phyloP scores from a whole-genome alignment of 2,113 vertebrate species.

The Indicator indicator region DNA sequence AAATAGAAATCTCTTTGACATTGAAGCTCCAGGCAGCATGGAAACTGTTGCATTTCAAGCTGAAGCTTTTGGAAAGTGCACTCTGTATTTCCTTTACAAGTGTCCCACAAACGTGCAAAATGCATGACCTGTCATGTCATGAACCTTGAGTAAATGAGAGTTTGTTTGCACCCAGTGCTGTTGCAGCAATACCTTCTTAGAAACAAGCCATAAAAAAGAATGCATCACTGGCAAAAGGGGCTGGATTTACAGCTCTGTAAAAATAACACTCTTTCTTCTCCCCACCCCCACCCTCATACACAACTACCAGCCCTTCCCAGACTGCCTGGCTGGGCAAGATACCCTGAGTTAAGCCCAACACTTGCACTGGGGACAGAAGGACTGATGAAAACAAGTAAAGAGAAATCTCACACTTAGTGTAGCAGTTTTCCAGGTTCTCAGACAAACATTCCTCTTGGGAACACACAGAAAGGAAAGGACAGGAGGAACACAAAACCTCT shows the following conservation, averaged over 20 bases:
- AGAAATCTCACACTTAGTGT: neutral
- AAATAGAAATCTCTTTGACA: slow-evolving; percentile 70
- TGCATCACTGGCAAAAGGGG: slow-evolving; percentile 19
- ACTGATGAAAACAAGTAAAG: neutral
- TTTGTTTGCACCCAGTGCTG: neutral
- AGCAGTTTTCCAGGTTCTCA: neutral
- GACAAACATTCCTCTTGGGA: neutral
- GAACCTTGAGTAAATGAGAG: slow-evolving; percentile 1
- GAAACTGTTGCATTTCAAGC: slow-evolving; percentile 64
- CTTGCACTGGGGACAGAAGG: neutral
- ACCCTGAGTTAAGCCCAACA: neutral
- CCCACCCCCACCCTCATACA: neutral
- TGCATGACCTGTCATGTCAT: neutral
- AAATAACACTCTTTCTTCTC: slow-evolving; percentile 1
- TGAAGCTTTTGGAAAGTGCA: neutral
- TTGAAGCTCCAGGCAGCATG: slow-evolving; percentile 26
- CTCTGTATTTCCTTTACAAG: slow-evolving; percentile 14
- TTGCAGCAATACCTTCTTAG: slow-evolving; percentile 38
- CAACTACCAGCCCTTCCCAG: slow-evolving; percentile 10
- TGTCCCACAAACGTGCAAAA: slow-evolving; percentile 12
- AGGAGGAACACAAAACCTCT: neutral
- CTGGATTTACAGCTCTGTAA: slow-evolving; percentile 34
- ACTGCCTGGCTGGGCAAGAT: neutral
- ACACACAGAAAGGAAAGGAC: neutral
- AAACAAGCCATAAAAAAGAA: slow-evolving; percentile 21